A percentile compares a stretch with the other conserved stretches of the same genome.
These are phyloP conservation scores for Ciconia maguari DNA, from an alignment of 2,113 vertebrate species.

Conservation along the genomic window DNA sequence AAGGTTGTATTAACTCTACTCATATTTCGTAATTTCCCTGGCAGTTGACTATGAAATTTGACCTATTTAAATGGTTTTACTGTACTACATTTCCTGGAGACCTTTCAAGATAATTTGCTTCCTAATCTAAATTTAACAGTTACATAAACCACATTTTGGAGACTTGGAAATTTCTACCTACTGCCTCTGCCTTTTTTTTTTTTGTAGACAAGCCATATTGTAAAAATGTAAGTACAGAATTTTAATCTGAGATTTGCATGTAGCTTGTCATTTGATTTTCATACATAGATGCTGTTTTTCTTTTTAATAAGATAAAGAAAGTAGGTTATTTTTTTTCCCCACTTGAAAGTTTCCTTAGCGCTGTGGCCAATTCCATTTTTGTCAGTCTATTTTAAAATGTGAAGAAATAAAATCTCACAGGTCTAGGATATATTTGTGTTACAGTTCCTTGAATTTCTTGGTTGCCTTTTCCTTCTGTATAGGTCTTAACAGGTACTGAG, in stretches of 20 bases:
- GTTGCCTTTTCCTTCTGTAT: neutral
- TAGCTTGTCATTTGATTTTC: neutral
- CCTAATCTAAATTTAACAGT: constrained; percentile 70
- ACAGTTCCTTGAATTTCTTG: neutral
- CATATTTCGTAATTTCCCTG: constrained; percentile 44
- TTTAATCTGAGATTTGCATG: neutral
- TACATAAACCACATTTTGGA: constrained; percentile 66
- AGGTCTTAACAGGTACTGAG: neutral
- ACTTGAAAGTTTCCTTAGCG: constrained; percentile 16
- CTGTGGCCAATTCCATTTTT: neutral
- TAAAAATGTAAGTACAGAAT: neutral
- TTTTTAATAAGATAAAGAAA: constrained; percentile 1
- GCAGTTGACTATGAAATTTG: constrained; percentile 65
- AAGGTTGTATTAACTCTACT: constrained; percentile 52
- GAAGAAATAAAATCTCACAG: neutral
- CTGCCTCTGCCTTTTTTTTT: neutral
- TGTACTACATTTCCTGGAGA: constrained; percentile 67
- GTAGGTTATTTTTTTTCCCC: constrained; percentile 7
- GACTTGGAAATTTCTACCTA: constrained; percentile 52
- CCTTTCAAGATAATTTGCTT: constrained; percentile 68
- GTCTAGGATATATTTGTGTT: neutral
- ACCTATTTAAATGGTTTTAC: constrained; percentile 68
- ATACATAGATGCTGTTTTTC: neutral
- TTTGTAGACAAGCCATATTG: neutral
- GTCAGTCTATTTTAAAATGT: constrained; percentile 5